Evolutionary conservation across 2,797 vertebrate species (phyloP).

Genomic region (Odontamblyopus lacepedii): DNA sequence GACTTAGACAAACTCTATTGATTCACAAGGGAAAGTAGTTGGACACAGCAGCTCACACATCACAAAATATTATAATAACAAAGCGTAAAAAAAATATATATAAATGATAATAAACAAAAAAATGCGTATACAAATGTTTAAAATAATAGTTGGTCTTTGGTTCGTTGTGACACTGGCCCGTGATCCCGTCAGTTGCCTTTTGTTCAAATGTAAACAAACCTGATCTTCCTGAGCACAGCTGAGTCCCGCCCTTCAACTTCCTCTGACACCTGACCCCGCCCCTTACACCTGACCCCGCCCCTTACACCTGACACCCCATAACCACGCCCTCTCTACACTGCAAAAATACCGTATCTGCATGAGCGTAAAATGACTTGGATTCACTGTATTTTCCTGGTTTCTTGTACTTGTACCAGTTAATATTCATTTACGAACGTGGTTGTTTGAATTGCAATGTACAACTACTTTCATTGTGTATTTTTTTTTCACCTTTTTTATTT

Average conservation of each 20-base stretch:
- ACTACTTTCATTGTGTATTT: too few species aligned
- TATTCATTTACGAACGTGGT: neutral
- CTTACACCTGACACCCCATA: neutral
- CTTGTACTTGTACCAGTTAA: neutral
- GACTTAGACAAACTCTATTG: too few species aligned
- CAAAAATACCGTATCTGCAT: neutral
- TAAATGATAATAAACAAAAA: too few species aligned
- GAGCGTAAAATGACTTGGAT: neutral
- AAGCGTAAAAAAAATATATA: too few species aligned
- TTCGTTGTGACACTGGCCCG: neutral
- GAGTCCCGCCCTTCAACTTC: slow-evolving; percentile 32
- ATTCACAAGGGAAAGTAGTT: too few species aligned
- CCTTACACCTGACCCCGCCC: neutral
- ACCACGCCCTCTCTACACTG: slow-evolving; percentile 11
- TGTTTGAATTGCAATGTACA: too few species aligned
- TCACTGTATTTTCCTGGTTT: neutral
- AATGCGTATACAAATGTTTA: too few species aligned
- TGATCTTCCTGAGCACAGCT: slow-evolving; percentile 73
- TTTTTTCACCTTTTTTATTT: too few species aligned
- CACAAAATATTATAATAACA: too few species aligned
- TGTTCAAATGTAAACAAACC: slow-evolving; percentile 43
- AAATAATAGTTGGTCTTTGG: neutral
- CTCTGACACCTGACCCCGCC: neutral
- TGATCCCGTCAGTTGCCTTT: slow-evolving; percentile 40
- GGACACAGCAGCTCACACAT: too few species aligned